Base-by-base conservation (phyloP, 2,113 vertebrate genomes). In the Etheostoma cragini region DNA sequence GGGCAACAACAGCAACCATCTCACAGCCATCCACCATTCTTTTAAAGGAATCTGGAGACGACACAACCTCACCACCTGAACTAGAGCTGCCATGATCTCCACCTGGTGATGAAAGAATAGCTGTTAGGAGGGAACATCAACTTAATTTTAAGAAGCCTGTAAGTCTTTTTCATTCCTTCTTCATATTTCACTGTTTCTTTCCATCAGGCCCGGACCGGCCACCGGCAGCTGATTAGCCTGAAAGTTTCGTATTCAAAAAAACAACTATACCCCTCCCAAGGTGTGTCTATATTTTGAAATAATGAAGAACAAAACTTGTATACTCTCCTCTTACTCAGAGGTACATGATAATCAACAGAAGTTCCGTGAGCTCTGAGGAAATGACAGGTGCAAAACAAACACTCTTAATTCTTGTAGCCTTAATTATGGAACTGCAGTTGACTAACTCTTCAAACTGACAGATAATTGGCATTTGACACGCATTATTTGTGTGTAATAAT, bases 21-120 rank as follows among this genome's bases (percentile, higher is more conserved):
- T 99, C 98, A 84, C 97, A 98, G 17, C 98, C 97, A 62, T 98
- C 97, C 63, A 96, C 96, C 0, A 98, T 94, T 74, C 97, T 95
- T 84, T 94, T 96, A 13, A 94, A 87, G 58, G 69, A 94, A 68
- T 99, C 97, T 0, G 96, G 96, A 4, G 96, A 97, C 30, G 93
- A 87, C 13, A 92, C 89, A 1, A 88, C 72, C 6, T 98, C 97
- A 1, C 92, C 91, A 0, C 96, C 95, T 54, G 82, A 84, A 81
- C 95, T 95, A 65, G 88, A 96, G 86, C 95, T 94, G 54, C 94
- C 93, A 65, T 94, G 94, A 88, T 97, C 94, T 0, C 61, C 86
- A 78, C 85, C 85, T 91, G 54, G 16, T 50, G 52, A 76, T 13
- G 15, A 10, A 73, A n/a, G 2, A 49, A 76, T 1, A 38, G 42